Conservation (phyloP, 2,797 vertebrate species). For the Ibycter americanus region DNA sequence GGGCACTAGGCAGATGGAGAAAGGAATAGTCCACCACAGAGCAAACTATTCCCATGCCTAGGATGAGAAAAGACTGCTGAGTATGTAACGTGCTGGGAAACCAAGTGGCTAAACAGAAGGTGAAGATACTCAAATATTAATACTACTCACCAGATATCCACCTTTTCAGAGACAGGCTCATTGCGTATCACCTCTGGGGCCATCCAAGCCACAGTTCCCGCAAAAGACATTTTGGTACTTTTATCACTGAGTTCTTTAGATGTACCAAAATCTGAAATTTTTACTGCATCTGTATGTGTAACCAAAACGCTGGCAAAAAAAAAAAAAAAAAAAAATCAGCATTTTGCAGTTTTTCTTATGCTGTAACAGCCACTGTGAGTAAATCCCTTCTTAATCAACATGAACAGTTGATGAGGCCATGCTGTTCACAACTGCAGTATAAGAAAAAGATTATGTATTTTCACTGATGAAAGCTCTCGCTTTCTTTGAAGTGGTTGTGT, state of each 20-base stretch:
- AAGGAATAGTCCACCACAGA: background rate
- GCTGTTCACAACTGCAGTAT: background rate
- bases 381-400: background rate
- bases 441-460: background rate
- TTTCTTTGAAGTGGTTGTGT: background rate
- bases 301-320: constrained; percentile 87
- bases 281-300: constrained; percentile 93
- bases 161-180: constrained; percentile 97
- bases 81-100: background rate
- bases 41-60: background rate
- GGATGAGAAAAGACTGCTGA: background rate
- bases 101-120: background rate
- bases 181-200: constrained; percentile 98
- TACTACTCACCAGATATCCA: constrained; percentile 94
- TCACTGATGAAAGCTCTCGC: background rate
- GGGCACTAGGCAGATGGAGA: background rate
- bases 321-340: background rate
- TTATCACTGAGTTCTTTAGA: constrained; percentile 99
- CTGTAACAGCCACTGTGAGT: background rate
- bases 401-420: fast-evolving
- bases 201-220: constrained; percentile 99
- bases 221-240: constrained; percentile 99
- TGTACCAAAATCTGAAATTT: constrained; percentile 98
- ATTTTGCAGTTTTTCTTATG: background rate
- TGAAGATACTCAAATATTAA: background rate